A percentile compares a stretch with the other conserved stretches of the same genome.
Conservation (phyloP, 2,113 vertebrate genomes). For the Equus przewalskii region DNA sequence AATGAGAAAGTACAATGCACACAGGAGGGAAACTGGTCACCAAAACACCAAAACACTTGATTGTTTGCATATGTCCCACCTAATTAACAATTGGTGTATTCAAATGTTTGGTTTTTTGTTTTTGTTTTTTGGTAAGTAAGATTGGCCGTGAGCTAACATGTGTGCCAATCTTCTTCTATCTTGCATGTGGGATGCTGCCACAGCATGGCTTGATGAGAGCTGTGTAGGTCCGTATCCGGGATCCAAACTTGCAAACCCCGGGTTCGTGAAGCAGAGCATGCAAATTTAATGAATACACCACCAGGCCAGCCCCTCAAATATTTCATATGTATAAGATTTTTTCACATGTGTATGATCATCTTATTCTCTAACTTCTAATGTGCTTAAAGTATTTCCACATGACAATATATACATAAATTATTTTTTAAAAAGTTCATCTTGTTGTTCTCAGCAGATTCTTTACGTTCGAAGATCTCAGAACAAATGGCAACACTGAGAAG, state of each 20-base stretch:
- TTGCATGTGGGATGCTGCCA: too few species aligned
- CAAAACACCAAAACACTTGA: neutral
- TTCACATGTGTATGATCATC: accelerated
- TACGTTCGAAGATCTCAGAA: neutral
- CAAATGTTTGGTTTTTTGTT: neutral
- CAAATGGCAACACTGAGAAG: neutral
- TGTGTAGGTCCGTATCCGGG: too few species aligned
- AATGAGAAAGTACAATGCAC: neutral
- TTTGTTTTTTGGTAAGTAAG: too few species aligned
- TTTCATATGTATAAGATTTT: neutral
- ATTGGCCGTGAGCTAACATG: too few species aligned
- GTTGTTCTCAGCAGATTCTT: neutral
- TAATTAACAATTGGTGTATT: neutral
- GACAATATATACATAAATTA: neutral
- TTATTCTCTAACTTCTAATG: neutral
- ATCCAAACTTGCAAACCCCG: too few species aligned
- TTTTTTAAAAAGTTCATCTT: neutral
- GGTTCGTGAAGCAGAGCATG: too few species aligned
- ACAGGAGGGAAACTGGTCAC: too few species aligned
- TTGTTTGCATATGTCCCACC: neutral
- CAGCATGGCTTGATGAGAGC: too few species aligned
- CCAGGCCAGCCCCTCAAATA: neutral
- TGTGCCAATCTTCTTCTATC: too few species aligned
- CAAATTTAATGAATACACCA: too few species aligned
- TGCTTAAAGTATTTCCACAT: neutral